Conservation (phyloP, 2,797 vertebrate species). For the Cryptoblepharus egeriae region DNA sequence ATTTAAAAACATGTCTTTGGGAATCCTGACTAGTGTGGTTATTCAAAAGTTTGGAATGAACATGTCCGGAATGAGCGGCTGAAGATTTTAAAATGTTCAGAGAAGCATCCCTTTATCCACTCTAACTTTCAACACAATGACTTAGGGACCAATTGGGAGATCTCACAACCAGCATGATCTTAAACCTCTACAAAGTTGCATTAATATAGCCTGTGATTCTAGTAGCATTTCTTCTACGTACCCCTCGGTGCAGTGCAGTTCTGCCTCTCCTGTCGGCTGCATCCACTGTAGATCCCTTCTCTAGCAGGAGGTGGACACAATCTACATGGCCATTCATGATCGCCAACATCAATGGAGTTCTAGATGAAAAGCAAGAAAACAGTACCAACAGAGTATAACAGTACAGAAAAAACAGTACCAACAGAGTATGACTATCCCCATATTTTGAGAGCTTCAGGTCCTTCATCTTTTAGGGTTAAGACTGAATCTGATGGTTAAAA, state of each 20-base stretch:
- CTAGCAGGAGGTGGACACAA: slow-evolving; percentile 92
- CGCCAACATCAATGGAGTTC: slow-evolving; percentile 94
- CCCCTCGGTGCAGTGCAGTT: slow-evolving; percentile 92
- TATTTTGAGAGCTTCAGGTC: not conserved
- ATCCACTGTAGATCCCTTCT: slow-evolving; percentile 91
- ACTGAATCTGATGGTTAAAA: not conserved
- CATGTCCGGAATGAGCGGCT: no score
- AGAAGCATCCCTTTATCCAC: not conserved
- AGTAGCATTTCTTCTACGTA: slow-evolving; percentile 64
- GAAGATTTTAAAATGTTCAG: not conserved
- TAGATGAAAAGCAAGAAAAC: slow-evolving; percentile 48
- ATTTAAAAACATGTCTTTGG: not conserved
- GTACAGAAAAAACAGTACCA: not conserved
- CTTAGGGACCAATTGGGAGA: not conserved
- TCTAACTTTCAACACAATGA: not conserved
- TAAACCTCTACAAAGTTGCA: not conserved
- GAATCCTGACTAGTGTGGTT: not conserved
- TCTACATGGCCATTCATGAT: slow-evolving; percentile 92
- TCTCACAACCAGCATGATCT: not conserved
- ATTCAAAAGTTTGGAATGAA: not conserved
- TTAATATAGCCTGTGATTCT: rapidly evolving
- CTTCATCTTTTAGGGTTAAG: not conserved
- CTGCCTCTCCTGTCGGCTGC: slow-evolving; percentile 90
- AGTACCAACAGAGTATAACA: not conserved
- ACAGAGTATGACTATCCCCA: not conserved